Conservation (phyloP, 1,140 invertebrate species). For the Atopsyche davidsoni region DNA sequence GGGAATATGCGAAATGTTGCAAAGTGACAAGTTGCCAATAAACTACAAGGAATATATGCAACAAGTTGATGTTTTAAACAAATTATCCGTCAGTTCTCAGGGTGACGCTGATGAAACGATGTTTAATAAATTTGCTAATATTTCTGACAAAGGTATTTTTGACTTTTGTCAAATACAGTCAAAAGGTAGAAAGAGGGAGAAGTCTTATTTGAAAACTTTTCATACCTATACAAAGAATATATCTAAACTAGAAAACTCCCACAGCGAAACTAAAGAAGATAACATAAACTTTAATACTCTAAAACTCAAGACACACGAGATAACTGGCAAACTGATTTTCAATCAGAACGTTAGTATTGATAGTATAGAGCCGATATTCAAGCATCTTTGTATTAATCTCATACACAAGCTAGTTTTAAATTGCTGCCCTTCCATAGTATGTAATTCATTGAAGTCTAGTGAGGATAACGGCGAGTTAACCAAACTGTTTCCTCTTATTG, state of each 20-base stretch:
- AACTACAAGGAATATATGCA: slow-evolving; percentile 46
- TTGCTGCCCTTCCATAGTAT: slow-evolving; percentile 42
- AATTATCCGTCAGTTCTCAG: slow-evolving; percentile 39
- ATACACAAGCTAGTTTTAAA: slow-evolving; percentile 47
- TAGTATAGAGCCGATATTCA: slow-evolving; percentile 43
- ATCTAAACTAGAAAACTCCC: slow-evolving; percentile 37
- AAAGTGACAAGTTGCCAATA: slow-evolving; percentile 42
- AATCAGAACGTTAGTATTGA: slow-evolving; percentile 41
- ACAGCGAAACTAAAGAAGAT: slow-evolving; percentile 31
- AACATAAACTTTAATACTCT: slow-evolving; percentile 36
- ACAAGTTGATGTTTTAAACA: slow-evolving; percentile 42
- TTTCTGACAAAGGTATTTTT: slow-evolving; percentile 43
- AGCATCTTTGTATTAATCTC: slow-evolving; percentile 44
- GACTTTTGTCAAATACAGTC: slow-evolving; percentile 39
- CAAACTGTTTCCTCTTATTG: slow-evolving; percentile 39
- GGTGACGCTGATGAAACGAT: slow-evolving; percentile 37
- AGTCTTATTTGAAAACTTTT: slow-evolving; percentile 43
- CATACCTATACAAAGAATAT: slow-evolving; percentile 45
- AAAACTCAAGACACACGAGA: slow-evolving; percentile 40
- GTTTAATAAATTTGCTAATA: slow-evolving; percentile 35
- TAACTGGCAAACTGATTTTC: slow-evolving; percentile 46
- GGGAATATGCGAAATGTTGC: slow-evolving; percentile 43
- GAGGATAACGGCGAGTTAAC: slow-evolving; percentile 40
- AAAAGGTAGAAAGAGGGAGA: slow-evolving; percentile 37
- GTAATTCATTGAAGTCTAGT: slow-evolving; percentile 34